Base-by-base conservation (phyloP, 2,888 invertebrate species). In the Meghimatium bilineatum region DNA sequence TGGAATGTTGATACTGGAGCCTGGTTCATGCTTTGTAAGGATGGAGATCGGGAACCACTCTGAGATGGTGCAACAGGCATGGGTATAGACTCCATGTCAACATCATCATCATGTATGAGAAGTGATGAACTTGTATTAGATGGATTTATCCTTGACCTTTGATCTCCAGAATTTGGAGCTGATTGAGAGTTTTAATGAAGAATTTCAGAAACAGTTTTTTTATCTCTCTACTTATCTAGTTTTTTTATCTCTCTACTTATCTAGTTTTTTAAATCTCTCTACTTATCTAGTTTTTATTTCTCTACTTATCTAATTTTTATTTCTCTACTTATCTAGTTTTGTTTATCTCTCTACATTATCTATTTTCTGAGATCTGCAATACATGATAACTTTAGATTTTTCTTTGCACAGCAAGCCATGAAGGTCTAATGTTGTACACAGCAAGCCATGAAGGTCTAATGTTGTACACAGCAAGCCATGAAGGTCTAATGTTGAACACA, bases 71-170 rank as follows among this genome's bases (percentile, higher is more conserved):
- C 89, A 85, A 66, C 89, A 69, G 88, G 89, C 49, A 91, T 89
- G 26, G 92, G 91, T 34, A 88, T 85, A 84, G 90, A 90, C 60
- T 85, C 89, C n/a, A 85, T 85, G 75, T 90, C 91, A 6, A 90
- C 90, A 80, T 90, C 90, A 84, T 90, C 88, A n/a, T 87, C 87
- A 38, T 85, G 76, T 83, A 87, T 72, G 36, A 87, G 44, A 23
- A 83, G 80, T 66, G 88, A 81, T 26, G 84, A 56, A 29, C 83
- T 81, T 60, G 78, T 82, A 75, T 82, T 76, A 3, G 69, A 71
- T 26, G 52, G 52, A n/a, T n/a, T 29, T 10, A 74, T 34, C 29
- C 78, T 66, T 63, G 36, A 52, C 17, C 60, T 75, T n/a, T 52
- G 76, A 26, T 63, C 44, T 23, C 66, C 52, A 23, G 66, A 23